A percentile compares a stretch with the other conserved stretches of the same genome.
These are phyloP conservation scores for Sesia apiformis DNA, from an alignment of 2,888 invertebrate species.

Conservation along the genomic window DNA sequence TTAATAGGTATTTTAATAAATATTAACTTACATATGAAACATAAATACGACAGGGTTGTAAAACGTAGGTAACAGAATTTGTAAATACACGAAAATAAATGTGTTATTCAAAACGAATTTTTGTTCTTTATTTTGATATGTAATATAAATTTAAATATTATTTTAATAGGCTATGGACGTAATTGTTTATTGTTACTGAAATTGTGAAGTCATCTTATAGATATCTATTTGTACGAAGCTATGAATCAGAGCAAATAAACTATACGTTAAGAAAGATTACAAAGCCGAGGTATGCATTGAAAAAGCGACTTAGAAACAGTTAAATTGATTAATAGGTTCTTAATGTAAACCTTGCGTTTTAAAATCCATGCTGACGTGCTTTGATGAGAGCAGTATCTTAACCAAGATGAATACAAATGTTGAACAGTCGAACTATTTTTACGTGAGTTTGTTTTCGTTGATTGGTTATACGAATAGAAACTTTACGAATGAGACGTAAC, in stretches of 20 bases:
- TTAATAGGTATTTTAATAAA: conserved; percentile 8
- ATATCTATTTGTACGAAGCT: conserved; percentile 6
- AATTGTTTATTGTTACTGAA: conserved; percentile 7
- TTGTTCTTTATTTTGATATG: conserved; percentile 4
- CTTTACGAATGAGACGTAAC: neutral
- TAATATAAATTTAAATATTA: conserved; percentile 1
- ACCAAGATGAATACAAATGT: neutral
- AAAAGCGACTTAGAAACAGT: conserved; percentile 6
- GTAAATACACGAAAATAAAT: conserved; percentile 50
- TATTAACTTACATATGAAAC: neutral
- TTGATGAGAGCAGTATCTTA: neutral
- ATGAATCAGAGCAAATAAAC: conserved; percentile 13
- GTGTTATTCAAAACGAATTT: conserved; percentile 27
- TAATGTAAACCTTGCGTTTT: conserved; percentile 14
- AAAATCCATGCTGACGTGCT: neutral
- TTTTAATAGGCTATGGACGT: neutral
- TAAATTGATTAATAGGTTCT: conserved; percentile 15
- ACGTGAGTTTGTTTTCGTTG: neutral
- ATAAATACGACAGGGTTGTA: conserved; percentile 46
- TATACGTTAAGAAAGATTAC: conserved; percentile 1
- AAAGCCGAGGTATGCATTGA: conserved; percentile 6
- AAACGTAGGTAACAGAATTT: conserved; percentile 23
- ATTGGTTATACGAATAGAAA: neutral
- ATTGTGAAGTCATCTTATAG: conserved; percentile 5
- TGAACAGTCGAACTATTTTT: neutral